Base-by-base conservation (phyloP, 2,888 invertebrate genomes). In the Rhorus exstirpatorius region DNA sequence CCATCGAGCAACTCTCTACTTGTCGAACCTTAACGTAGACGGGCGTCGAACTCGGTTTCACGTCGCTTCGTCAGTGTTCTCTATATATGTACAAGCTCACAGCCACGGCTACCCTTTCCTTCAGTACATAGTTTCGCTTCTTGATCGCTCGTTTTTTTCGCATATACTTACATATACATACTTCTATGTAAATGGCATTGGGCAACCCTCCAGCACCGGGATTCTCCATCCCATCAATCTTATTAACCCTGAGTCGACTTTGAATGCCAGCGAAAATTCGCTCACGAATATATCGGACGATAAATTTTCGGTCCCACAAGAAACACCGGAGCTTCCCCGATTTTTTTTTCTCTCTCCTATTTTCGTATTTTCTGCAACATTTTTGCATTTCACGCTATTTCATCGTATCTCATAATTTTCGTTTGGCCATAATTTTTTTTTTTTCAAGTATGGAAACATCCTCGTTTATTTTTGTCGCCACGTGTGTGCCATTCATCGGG, bases 11-110 rank as follows among this genome's bases (percentile, higher is more conserved):
- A 46, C 24, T 63, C 44, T 46, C 65, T 58, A 78, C 85, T 86
- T 87, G 86, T 87, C 83, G 81, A 87, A 87, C 84, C 88, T 86
- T 89, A 88, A 89, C 89, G 88, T 87, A 87, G 88, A 86, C 88
- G 86, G 89, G 89, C 88, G 86, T 86, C 84, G 86, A 87, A 87
- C 84, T 85, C 79, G 81, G 81, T 74, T 63, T 76, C 74, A 49
- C 31, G 82, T 76, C 75, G 68, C 58, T 68, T 26, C 12, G 14
- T 7, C n/a, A 19, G 10, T 41, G 41, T 41, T n/a, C 17, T 2
- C 35, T 17, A 0, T 35, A 7, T 21, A n/a, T 21, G 3, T n/a
- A 21, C 4, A 41, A 60, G 51, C 21, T 61, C 77, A 68, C 49
- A 61, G 38, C 63, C 17, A 38, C 61, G 12, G 10, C 35, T 60